These are phyloP conservation scores for Onthophagus taurus DNA, from an alignment of 1,140 invertebrate species.

Conservation along the genomic window DNA sequence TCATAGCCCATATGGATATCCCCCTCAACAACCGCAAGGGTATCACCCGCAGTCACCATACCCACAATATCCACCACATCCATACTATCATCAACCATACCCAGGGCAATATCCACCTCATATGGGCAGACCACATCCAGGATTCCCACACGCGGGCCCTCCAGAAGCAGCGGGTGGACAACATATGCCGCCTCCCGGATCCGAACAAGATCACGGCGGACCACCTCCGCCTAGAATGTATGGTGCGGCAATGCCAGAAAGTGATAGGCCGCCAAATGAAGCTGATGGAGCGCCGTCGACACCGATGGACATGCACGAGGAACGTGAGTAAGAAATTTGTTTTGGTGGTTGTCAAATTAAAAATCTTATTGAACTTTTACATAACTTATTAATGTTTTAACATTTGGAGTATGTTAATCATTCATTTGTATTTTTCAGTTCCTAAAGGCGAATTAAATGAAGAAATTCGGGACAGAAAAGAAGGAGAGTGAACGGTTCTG, in stretches of 20 bases:
- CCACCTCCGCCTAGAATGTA: constrained; percentile 20
- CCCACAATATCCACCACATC: constrained; percentile 45
- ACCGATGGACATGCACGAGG: neutral
- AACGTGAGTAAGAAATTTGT: neutral
- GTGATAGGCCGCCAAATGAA: constrained; percentile 12
- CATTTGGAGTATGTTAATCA: too few relatives aligned
- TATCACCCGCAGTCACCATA: constrained; percentile 52
- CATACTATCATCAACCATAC: constrained; percentile 52
- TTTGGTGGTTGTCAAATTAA: neutral
- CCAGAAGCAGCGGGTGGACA: constrained; percentile 19
- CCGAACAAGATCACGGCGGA: constrained; percentile 14
- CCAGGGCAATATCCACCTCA: constrained; percentile 48
- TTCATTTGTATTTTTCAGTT: too few relatives aligned
- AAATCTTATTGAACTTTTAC: neutral
- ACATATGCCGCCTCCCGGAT: constrained; percentile 16
- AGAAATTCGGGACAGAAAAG: too few relatives aligned
- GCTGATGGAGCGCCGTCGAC: neutral
- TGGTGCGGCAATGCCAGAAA: constrained; percentile 12
- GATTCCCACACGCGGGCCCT: constrained; percentile 31
- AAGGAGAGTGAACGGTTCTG: too few relatives aligned
- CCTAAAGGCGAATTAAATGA: too few relatives aligned
- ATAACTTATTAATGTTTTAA: neutral
- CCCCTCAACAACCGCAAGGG: constrained; percentile 51
- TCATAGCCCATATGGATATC: constrained; percentile 50
- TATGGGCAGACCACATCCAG: constrained; percentile 44